These are phyloP conservation scores for Rhinichthys osculus DNA, from an alignment of 2,797 vertebrate genomes.

Conservation along the genomic window DNA sequence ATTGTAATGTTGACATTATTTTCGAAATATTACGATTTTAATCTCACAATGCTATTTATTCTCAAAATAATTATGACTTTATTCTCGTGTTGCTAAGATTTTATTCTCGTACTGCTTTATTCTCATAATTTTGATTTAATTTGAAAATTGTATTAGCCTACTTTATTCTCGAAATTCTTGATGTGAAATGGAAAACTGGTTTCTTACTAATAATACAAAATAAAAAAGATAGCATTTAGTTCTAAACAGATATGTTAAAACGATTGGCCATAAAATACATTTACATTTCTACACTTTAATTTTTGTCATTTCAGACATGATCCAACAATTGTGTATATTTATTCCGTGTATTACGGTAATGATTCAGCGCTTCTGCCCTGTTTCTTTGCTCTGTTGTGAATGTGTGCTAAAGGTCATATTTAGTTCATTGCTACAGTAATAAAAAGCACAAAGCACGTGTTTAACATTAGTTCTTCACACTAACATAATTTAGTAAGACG, in stretches of 20 bases:
- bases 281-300: background rate
- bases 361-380: constrained; percentile 60
- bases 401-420: constrained; percentile 45
- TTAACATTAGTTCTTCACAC: background rate
- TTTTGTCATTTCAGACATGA: background rate
- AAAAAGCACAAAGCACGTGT: background rate
- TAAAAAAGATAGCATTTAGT: background rate
- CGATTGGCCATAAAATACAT: background rate
- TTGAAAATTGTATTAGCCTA: no score
- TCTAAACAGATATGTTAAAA: background rate
- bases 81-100: no score
- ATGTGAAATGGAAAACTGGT: background rate
- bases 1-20: no score
- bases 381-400: background rate
- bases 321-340: background rate
- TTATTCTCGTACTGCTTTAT: no score
- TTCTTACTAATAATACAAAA: background rate
- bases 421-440: background rate
- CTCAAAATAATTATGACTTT: no score
- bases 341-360: constrained; percentile 57
- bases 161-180: no score
- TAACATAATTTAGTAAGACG: background rate
- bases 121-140: no score
- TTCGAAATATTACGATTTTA: no score
- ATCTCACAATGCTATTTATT: no score